These are phyloP conservation scores for Drosophila paracracens DNA, from an alignment of 2,888 invertebrate genomes.

Conservation along the genomic window DNA sequence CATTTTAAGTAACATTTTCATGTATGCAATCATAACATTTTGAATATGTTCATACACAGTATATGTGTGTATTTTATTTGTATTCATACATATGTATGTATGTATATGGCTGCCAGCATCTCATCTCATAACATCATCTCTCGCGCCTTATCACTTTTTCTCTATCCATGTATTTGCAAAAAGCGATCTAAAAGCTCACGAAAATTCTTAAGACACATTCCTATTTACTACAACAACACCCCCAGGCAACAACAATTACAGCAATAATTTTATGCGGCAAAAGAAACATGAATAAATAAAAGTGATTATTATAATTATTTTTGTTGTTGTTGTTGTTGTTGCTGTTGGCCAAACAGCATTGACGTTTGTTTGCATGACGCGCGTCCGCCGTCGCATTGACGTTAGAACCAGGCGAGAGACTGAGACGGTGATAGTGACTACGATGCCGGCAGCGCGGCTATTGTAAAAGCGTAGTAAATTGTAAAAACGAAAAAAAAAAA, in stretches of 20 bases:
- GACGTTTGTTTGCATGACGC: constrained; percentile 71
- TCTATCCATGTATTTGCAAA: constrained; percentile 12
- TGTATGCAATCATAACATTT: background rate
- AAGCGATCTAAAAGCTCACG: constrained; percentile 30
- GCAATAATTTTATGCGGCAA: constrained; percentile 58
- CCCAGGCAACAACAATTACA: constrained; percentile 15
- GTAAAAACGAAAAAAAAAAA: constrained; percentile 15
- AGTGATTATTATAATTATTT: constrained; percentile 34
- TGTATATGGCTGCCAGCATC: background rate
- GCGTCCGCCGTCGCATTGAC: constrained; percentile 24
- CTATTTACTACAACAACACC: constrained; percentile 1
- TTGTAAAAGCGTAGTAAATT: constrained; percentile 71
- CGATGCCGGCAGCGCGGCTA: constrained; percentile 29
- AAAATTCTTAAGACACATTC: constrained; percentile 11
- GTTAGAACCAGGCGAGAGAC: constrained; percentile 14
- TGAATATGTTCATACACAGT: background rate
- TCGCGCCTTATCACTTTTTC: background rate
- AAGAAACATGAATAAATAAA: constrained; percentile 46
- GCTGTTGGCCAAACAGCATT: constrained; percentile 50
- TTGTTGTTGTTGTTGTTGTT: constrained; percentile 33
- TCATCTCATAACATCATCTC: constrained; percentile 28
- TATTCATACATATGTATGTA: constrained; percentile 3
- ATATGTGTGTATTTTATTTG: background rate
- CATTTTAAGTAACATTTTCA: background rate
- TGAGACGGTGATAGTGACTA: constrained; percentile 15